phyloP scores from a whole-genome alignment of 2,888 invertebrate genomes.

The Heteromyza rotundicornis region DNA sequence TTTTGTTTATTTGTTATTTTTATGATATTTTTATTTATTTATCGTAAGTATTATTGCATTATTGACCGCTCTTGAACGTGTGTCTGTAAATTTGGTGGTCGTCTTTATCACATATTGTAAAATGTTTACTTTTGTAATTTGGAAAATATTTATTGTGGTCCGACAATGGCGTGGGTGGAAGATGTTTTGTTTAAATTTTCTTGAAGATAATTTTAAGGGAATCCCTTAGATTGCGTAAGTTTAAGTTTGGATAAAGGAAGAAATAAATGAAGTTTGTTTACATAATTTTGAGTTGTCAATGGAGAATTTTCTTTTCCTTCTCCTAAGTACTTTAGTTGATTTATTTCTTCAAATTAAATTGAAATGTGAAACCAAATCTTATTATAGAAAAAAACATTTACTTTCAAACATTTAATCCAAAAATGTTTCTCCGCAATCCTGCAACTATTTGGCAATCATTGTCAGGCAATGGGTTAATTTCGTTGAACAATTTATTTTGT shows the following conservation, averaged over 20 bases:
- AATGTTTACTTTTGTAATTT: background rate
- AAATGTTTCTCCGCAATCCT: background rate
- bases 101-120: background rate
- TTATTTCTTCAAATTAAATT: too few relatives aligned
- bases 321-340: too few relatives aligned
- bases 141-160: background rate
- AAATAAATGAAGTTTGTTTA: too few relatives aligned
- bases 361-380: background rate
- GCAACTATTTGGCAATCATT: background rate
- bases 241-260: too few relatives aligned
- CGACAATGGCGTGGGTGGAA: too few relatives aligned
- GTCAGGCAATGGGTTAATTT: background rate
- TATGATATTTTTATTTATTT: slow-evolving; percentile 33
- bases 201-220: too few relatives aligned
- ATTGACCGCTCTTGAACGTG: slow-evolving; percentile 22
- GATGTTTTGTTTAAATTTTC: too few relatives aligned
- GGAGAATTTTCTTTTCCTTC: too few relatives aligned
- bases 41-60: slow-evolving; percentile 32
- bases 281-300: too few relatives aligned
- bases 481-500: background rate
- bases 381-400: background rate
- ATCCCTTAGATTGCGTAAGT: too few relatives aligned
- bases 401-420: background rate
- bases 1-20: slow-evolving; percentile 29
- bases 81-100: background rate